Evolutionary conservation across 2,888 invertebrate species (phyloP).

Genomic region (Pantelozetes paolii): DNA sequence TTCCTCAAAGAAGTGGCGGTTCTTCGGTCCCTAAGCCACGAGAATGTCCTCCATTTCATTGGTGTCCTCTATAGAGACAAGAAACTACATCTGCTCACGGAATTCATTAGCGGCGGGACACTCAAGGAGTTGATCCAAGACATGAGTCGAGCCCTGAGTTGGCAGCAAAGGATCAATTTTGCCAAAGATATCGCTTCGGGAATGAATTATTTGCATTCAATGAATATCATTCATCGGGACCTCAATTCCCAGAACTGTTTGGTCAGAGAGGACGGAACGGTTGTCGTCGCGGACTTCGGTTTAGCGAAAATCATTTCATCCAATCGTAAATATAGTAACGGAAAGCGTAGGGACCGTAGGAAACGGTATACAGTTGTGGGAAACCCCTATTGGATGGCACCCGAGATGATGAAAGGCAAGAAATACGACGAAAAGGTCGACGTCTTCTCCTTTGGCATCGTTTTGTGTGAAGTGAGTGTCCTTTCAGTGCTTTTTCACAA

Average conservation of each 20-base stretch:
- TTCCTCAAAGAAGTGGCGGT: slow-evolving; percentile 95
- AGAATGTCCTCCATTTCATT: slow-evolving; percentile 82
- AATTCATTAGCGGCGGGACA: slow-evolving; percentile 87
- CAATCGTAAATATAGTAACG: slow-evolving; percentile 43
- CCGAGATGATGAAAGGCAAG: slow-evolving; percentile 96
- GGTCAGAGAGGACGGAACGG: slow-evolving; percentile 81
- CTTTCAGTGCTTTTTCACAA: too few relatives aligned
- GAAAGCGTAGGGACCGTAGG: slow-evolving; percentile 61
- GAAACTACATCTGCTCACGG: slow-evolving; percentile 83
- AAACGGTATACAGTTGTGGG: slow-evolving; percentile 93
- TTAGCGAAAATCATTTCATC: slow-evolving; percentile 64
- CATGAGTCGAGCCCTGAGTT: slow-evolving; percentile 63
- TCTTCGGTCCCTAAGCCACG: slow-evolving; percentile 77
- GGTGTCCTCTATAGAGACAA: slow-evolving; percentile 91
- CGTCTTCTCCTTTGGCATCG: slow-evolving; percentile 91
- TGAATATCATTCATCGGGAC: slow-evolving; percentile 91
- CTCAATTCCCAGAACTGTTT: slow-evolving; percentile 93
- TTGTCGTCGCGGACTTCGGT: slow-evolving; percentile 94
- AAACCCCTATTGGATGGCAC: slow-evolving; percentile 98
- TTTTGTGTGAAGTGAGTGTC: slow-evolving; percentile 77
- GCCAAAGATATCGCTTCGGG: slow-evolving; percentile 88
- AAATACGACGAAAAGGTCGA: slow-evolving; percentile 95
- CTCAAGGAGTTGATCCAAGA: slow-evolving; percentile 78
- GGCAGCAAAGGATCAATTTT: slow-evolving; percentile 75
- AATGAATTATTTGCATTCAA: slow-evolving; percentile 82